These are phyloP conservation scores for Sminthurinus aureus DNA, from an alignment of 2,888 invertebrate genomes.

Conservation along the genomic window DNA sequence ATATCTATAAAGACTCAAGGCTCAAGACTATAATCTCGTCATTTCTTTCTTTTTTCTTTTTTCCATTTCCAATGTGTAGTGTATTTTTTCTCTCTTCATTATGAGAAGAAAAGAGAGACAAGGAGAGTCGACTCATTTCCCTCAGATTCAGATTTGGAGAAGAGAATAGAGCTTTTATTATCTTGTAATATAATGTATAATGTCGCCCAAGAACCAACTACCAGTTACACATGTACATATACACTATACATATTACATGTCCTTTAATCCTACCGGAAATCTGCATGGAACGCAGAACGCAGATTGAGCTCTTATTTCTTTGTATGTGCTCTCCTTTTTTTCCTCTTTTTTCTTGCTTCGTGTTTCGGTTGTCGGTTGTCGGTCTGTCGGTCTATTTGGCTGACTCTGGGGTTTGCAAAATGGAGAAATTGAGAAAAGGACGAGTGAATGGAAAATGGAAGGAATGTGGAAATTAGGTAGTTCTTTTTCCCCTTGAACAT, in stretches of 20 bases:
- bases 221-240: conserved; percentile 6
- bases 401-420: background rate
- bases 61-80: background rate
- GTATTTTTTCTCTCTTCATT: background rate
- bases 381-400: background rate
- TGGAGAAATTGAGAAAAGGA: background rate
- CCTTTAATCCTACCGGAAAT: conserved; percentile 27
- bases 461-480: conserved; percentile 37
- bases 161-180: conserved; percentile 26
- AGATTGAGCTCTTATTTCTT: background rate
- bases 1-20: no score
- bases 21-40: conserved; percentile 19
- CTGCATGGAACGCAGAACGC: conserved; percentile 17
- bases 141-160: conserved; percentile 8
- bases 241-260: conserved; percentile 3
- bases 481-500: conserved; percentile 30
- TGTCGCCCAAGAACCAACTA: no score
- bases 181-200: conserved; percentile 37
- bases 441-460: conserved; percentile 27
- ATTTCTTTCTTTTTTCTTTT: background rate
- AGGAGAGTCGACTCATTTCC: conserved; percentile 19
- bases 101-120: conserved; percentile 13
- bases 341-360: background rate
- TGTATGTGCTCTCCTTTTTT: background rate
- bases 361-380: background rate